Conservation (phyloP, 2,888 invertebrate species). For the Spodoptera exigua region DNA sequence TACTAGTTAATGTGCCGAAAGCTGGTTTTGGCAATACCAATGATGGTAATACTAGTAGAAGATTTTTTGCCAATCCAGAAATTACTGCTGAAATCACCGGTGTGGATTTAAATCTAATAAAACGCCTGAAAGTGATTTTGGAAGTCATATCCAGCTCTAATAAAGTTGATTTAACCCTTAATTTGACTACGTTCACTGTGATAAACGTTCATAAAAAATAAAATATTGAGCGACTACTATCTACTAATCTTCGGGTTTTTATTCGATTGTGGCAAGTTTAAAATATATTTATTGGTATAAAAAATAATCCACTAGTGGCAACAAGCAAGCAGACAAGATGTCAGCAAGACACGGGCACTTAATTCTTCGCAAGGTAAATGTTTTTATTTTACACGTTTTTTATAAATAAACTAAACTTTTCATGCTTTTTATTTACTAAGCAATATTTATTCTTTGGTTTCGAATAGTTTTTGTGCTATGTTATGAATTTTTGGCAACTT, state of each 20-base stretch:
- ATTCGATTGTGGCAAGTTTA: not conserved
- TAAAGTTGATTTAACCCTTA: slow-evolving; percentile 5
- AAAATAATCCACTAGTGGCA: not conserved
- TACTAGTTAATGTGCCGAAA: slow-evolving; percentile 3
- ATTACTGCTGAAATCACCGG: slow-evolving; percentile 58
- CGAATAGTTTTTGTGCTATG: not conserved
- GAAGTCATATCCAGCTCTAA: slow-evolving; percentile 16
- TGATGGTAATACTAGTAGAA: not conserved
- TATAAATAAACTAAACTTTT: too few relatives aligned
- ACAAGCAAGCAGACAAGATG: not conserved
- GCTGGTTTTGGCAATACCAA: slow-evolving; percentile 9
- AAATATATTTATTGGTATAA: not conserved
- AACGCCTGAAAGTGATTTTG: slow-evolving; percentile 25
- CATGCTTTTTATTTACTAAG: too few relatives aligned
- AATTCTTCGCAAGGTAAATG: not conserved
- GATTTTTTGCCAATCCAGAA: slow-evolving; percentile 22
- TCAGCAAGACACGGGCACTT: not conserved
- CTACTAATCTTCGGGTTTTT: not conserved
- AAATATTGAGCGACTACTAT: not conserved
- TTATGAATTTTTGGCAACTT: not conserved
- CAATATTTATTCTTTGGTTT: too few relatives aligned
- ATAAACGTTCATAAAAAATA: not conserved
- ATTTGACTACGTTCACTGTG: not conserved
- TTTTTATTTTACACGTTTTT: too few relatives aligned
- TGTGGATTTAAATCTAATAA: slow-evolving; percentile 37